Conservation (phyloP, 2,113 vertebrate species). For the Isichthys henryi region DNA sequence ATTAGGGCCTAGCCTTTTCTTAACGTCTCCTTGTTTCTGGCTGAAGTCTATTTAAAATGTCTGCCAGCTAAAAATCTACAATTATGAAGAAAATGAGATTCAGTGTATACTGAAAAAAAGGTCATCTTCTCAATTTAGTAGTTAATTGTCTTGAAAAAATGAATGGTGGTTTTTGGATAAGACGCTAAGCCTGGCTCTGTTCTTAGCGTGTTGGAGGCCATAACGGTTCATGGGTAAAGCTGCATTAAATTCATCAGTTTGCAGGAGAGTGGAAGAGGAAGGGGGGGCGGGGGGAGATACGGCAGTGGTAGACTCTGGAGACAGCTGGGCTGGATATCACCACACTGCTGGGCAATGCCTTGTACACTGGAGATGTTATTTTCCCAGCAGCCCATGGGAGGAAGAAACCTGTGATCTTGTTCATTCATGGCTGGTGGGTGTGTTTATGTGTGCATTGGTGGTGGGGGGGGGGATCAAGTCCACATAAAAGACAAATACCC, state of each 20-base stretch:
- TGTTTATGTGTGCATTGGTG: background rate
- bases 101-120: background rate
- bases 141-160: slow-evolving; percentile 5
- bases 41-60: background rate
- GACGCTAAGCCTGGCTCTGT: slow-evolving; percentile 19
- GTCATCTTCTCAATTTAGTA: slow-evolving; percentile 1
- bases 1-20: background rate
- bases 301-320: slow-evolving; percentile 43
- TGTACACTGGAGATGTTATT: slow-evolving; percentile 65
- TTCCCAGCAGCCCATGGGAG: slow-evolving; percentile 59
- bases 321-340: slow-evolving; percentile 51
- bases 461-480: slow-evolving; percentile 46
- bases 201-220: slow-evolving; percentile 38
- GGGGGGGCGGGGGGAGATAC: slow-evolving; percentile 43
- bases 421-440: slow-evolving; percentile 58
- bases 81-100: background rate
- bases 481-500: slow-evolving; percentile 62
- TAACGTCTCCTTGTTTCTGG: background rate
- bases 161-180: background rate
- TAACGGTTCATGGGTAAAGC: slow-evolving; percentile 44
- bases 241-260: slow-evolving; percentile 44
- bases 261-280: slow-evolving; percentile 27
- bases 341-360: slow-evolving; percentile 56
- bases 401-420: slow-evolving; percentile 56
- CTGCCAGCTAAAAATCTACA: background rate